These are phyloP conservation scores for Drosophila biarmipes DNA, from an alignment of 1,140 invertebrate species.

Conservation along the genomic window DNA sequence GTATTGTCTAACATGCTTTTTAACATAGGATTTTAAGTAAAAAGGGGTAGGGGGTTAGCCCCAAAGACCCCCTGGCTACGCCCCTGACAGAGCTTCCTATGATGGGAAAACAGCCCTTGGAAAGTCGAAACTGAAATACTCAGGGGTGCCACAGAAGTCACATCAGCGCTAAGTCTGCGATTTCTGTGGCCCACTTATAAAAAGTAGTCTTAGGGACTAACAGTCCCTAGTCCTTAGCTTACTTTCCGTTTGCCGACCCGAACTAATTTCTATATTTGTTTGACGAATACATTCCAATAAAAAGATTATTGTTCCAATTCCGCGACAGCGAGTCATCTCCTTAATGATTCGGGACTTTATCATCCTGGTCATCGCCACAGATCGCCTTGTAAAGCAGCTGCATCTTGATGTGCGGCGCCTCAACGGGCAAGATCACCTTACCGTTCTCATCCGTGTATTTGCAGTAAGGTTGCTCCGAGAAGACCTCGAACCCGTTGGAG, in stretches of 20 bases:
- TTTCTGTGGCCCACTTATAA: too few species aligned
- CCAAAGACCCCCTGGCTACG: too few species aligned
- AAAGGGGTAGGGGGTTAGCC: too few species aligned
- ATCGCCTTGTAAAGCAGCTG: conserved; percentile 86
- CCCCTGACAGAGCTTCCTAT: too few species aligned
- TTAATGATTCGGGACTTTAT: conserved; percentile 7
- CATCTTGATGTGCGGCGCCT: conserved; percentile 87
- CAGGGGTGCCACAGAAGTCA: too few species aligned
- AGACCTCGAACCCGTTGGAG: conserved; percentile 88
- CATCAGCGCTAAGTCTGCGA: too few species aligned
- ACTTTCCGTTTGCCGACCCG: neutral
- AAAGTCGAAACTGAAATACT: too few species aligned
- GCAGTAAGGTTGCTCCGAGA: conserved; percentile 88
- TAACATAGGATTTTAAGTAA: too few species aligned
- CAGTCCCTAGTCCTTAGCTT: neutral
- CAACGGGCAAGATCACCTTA: conserved; percentile 86
- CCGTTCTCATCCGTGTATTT: conserved; percentile 87
- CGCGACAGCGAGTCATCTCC: neutral
- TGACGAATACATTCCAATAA: conserved; percentile 33
- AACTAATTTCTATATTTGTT: neutral
- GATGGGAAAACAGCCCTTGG: too few species aligned
- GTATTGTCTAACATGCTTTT: too few species aligned
- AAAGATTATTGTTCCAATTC: conserved; percentile 31
- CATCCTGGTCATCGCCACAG: conserved; percentile 14
- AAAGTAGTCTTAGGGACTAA: neutral